Evolutionary conservation across 1,140 invertebrate species (phyloP), one percentile per base, ranked within the genome.

Genomic region (Oedothorax gibbosus): DNA sequence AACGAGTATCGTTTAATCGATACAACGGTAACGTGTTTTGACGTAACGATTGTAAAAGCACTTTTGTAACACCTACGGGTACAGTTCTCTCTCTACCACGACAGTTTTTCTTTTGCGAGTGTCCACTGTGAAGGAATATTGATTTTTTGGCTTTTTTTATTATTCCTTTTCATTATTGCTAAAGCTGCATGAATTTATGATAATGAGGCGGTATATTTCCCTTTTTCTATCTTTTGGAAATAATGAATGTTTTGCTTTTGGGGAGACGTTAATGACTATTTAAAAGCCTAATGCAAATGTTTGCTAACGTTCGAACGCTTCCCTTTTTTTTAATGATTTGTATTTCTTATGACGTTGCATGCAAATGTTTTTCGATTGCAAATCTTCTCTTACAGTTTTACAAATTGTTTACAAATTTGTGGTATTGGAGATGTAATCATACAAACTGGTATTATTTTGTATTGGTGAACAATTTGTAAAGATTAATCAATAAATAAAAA

Each of bases 1-100:
- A 81, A 81, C 78, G 78, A 81, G 78, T 81, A 81, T 81, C 78
- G 78, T 57, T 81, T 81, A 81, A 81, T 81, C 78, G 78, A 81
- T 71, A 81, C 56, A 49, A 65, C 60, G 49, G 77, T 68, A 79
- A 79, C 65, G 64, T 68, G 66, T 81, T 62, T 71, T 66, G 62
- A 18, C 64, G 65, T 81, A 81, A 81, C 66, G 78, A 71, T 81
- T 81, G 78, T 71, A 56, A 71, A 81, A 81, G 78, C 66, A 71
- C 14, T 71, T 81, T 81, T 81, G 53, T 81, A 81, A 66, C 77
- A 79, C 77, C 77, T 79, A 79, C 60, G 60, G 77, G 77, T 50
- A 79, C n/a, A 65, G 8, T 68, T 68, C 68, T 79, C 65, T 65
- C 20, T 57, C 57, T 6, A 15, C 57, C 57, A 2, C 12, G 12